A percentile compares a stretch with the other conserved stretches of the same genome.
Evolutionary conservation across 2,888 invertebrate species (phyloP).

Genomic region (Caenorhabditis sp.): DNA sequence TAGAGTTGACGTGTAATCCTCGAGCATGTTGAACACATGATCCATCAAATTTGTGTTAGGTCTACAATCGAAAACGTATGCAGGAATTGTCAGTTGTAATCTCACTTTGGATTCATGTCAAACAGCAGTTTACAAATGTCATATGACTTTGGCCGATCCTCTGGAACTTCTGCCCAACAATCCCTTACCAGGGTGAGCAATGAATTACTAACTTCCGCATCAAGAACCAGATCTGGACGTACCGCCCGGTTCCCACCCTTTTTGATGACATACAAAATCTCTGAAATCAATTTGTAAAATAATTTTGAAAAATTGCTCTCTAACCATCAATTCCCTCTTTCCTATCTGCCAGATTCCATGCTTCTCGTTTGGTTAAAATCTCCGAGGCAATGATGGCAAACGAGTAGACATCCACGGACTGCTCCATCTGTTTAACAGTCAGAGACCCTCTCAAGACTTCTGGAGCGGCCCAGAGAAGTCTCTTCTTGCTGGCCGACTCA

Average conservation of each 20-base stretch:
- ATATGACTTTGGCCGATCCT: conserved; percentile 71
- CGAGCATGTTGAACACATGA: conserved; percentile 80
- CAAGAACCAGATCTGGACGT: conserved; percentile 66
- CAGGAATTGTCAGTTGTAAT: background rate
- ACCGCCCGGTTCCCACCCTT: conserved; percentile 68
- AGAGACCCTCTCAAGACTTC: conserved; percentile 71
- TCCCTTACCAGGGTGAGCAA: conserved; percentile 72
- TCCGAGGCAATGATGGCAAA: conserved; percentile 80
- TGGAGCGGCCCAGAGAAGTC: conserved; percentile 76
- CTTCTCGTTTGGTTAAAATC: conserved; percentile 74
- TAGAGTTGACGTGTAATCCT: conserved; percentile 77
- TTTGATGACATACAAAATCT: conserved; percentile 67
- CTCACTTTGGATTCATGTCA: conserved; percentile 52
- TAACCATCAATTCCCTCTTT: conserved; percentile 68
- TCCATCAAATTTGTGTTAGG: conserved; percentile 76
- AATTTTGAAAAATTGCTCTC: background rate
- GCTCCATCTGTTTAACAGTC: conserved; percentile 30
- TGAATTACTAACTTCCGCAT: conserved; percentile 51
- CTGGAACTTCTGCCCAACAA: conserved; percentile 76
- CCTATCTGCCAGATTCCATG: conserved; percentile 73
- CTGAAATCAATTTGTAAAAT: background rate
- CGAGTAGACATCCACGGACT: conserved; percentile 75
- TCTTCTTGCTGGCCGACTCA: conserved; percentile 7
- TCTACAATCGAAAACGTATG: background rate
- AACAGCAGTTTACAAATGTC: conserved; percentile 41